Conservation (phyloP, 2,888 invertebrate genomes). For the Nipponacmea schrenckii region DNA sequence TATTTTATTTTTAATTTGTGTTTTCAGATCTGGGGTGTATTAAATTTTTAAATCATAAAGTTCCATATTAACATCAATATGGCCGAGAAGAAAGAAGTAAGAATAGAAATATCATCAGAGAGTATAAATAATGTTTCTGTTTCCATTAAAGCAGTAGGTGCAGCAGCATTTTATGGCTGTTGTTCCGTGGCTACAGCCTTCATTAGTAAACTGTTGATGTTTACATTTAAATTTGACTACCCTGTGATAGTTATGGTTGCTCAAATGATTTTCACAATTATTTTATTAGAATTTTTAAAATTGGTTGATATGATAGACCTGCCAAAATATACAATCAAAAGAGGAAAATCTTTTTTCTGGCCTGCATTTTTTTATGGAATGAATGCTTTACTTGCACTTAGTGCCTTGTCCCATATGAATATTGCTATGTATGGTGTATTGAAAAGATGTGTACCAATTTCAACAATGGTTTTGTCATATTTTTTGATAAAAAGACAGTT, state of each 20-base stretch:
- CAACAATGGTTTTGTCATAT: constrained; percentile 66
- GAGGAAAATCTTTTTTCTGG: constrained; percentile 67
- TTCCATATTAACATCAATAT: neutral
- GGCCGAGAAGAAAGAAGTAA: neutral
- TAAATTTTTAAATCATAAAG: no score
- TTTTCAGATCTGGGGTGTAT: no score
- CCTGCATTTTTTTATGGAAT: constrained; percentile 70
- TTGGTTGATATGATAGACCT: constrained; percentile 53
- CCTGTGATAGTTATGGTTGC: constrained; percentile 70
- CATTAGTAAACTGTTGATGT: constrained; percentile 68
- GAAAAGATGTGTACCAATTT: constrained; percentile 69
- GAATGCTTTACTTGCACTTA: constrained; percentile 69
- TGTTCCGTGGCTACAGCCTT: constrained; percentile 68
- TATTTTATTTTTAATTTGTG: no score
- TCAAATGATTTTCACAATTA: constrained; percentile 69
- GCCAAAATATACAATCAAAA: constrained; percentile 65
- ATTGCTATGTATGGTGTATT: constrained; percentile 72
- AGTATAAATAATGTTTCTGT: constrained; percentile 20
- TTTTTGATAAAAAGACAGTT: constrained; percentile 64
- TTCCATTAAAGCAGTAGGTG: constrained; percentile 48
- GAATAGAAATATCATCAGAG: constrained; percentile 11
- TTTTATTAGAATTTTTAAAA: constrained; percentile 64
- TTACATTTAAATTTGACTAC: constrained; percentile 69
- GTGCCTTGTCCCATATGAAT: constrained; percentile 71
- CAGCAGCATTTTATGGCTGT: constrained; percentile 67